Conservation (phyloP, 2,113 vertebrate species). For the Hyla sarda region DNA sequence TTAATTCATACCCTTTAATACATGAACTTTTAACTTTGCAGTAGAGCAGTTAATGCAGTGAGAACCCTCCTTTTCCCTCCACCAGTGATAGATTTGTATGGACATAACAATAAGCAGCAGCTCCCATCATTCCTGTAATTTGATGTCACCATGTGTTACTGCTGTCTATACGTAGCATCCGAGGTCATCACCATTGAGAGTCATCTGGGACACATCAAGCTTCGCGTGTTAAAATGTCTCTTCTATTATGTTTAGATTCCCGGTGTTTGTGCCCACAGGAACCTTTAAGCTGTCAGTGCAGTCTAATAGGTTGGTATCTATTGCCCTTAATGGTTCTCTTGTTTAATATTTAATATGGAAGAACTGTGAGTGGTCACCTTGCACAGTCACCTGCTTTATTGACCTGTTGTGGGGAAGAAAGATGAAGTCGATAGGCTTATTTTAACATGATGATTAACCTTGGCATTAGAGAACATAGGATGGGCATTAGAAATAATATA, state of each 20-base stretch:
- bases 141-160: background rate
- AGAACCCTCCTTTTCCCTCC: background rate
- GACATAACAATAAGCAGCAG: background rate
- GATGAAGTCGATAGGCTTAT: background rate
- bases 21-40: background rate
- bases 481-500: background rate
- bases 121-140: background rate
- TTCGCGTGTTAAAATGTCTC: background rate
- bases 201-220: constrained; percentile 15
- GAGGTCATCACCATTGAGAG: constrained; percentile 3
- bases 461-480: background rate
- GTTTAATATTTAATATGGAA: constrained; percentile 53
- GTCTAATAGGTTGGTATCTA: background rate
- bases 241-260: constrained; percentile 1
- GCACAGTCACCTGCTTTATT: background rate
- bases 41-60: too few relatives aligned
- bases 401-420: background rate
- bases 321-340: constrained; percentile 27
- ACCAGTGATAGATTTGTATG: background rate
- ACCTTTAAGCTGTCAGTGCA: constrained; percentile 4
- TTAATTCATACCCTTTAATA: background rate
- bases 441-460: background rate
- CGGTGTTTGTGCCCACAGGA: background rate
- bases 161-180: background rate
- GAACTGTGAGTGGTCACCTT: background rate